Conservation (phyloP, 2,113 vertebrate genomes). For the Orthonyx spaldingii region DNA sequence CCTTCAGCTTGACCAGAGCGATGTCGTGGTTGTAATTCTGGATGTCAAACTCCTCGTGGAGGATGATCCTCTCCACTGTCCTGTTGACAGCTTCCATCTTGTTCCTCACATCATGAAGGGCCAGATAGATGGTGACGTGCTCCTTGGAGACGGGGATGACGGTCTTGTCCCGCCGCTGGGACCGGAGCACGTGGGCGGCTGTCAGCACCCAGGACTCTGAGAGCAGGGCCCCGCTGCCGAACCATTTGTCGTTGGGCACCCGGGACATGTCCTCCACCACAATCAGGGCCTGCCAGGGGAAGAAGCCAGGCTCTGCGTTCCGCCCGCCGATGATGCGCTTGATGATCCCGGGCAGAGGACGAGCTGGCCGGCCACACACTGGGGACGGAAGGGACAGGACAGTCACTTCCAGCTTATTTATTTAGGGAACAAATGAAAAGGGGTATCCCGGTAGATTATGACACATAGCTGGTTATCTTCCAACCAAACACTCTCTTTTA, state of each 20-base stretch:
- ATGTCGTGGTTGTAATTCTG: constrained; percentile 94
- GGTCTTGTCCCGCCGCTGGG: constrained; percentile 82
- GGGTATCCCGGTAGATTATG: constrained; percentile 37
- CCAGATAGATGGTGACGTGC: constrained; percentile 84
- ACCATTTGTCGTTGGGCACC: constrained; percentile 89
- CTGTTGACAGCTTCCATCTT: constrained; percentile 75
- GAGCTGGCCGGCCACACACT: constrained; percentile 81
- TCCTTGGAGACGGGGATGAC: constrained; percentile 84
- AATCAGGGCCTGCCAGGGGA: constrained; percentile 94
- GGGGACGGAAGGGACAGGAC: neutral
- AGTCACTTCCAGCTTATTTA: neutral
- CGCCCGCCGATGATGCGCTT: constrained; percentile 91
- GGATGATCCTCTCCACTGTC: constrained; percentile 79
- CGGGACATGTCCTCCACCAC: constrained; percentile 88
- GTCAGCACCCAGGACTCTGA: constrained; percentile 90
- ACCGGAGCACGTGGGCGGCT: constrained; percentile 88
- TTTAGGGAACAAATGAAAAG: neutral
- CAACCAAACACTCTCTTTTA: neutral
- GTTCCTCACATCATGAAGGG: constrained; percentile 79
- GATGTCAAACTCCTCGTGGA: constrained; percentile 89
- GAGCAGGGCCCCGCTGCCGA: constrained; percentile 92
- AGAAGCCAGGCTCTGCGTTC: constrained; percentile 80
- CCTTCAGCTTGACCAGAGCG: constrained; percentile 84
- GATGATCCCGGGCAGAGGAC: constrained; percentile 76
- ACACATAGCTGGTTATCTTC: neutral